phyloP scores from a whole-genome alignment of 1,140 invertebrate species.

The Papilio xuthus region DNA sequence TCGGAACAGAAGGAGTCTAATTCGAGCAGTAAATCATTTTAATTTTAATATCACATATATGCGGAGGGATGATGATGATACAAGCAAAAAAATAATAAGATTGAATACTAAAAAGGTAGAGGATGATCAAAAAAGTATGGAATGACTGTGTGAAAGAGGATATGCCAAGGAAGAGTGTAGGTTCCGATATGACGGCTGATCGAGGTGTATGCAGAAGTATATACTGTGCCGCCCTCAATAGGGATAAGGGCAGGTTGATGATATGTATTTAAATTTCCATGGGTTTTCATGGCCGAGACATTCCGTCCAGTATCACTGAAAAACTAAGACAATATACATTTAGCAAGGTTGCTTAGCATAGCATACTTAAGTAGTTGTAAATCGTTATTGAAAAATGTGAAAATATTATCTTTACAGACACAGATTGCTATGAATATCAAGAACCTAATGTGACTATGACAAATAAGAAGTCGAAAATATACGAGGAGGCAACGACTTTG shows the following conservation, averaged over 20 bases:
- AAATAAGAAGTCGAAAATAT: not conserved
- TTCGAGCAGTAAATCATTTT: not conserved
- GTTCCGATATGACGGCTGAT: too few relatives aligned
- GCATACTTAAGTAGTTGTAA: not conserved
- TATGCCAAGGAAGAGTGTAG: too few relatives aligned
- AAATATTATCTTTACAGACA: constrained; percentile 38
- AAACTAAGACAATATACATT: not conserved
- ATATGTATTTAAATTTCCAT: not conserved
- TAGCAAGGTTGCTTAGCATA: not conserved
- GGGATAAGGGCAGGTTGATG: too few relatives aligned
- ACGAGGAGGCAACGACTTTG: not conserved
- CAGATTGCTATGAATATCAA: constrained; percentile 42
- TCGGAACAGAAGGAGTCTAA: constrained; percentile 25
- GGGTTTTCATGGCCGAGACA: too few relatives aligned
- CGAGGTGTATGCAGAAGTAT: too few relatives aligned
- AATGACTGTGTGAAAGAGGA: too few relatives aligned
- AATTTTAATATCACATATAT: not conserved
- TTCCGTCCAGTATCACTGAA: not conserved
- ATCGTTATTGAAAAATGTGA: not conserved
- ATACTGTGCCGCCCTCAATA: too few relatives aligned
- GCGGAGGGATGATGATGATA: too few relatives aligned
- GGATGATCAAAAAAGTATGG: too few relatives aligned
- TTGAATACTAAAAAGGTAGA: too few relatives aligned
- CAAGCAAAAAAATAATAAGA: too few relatives aligned
- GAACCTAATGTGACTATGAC: not conserved